These are phyloP conservation scores for Bombylius discolor DNA, from an alignment of 2,888 invertebrate species.

Conservation along the genomic window DNA sequence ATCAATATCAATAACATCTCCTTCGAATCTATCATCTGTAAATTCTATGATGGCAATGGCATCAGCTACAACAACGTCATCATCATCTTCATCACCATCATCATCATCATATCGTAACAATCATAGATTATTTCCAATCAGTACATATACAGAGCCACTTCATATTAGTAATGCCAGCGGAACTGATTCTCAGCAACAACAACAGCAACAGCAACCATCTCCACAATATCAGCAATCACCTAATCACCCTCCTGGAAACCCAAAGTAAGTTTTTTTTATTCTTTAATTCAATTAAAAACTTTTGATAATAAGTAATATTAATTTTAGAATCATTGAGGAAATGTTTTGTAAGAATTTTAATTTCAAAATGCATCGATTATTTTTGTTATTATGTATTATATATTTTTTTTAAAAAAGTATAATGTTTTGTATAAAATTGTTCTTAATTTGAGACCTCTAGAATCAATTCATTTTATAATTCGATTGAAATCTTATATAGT, in stretches of 20 bases:
- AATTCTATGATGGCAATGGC: slow-evolving; percentile 1
- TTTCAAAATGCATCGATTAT: too few relatives aligned
- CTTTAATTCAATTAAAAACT: too few relatives aligned
- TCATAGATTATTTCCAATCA: slow-evolving; percentile 51
- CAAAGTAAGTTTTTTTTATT: background rate
- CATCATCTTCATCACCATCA: slow-evolving; percentile 12
- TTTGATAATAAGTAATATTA: too few relatives aligned
- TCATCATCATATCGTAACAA: slow-evolving; percentile 33
- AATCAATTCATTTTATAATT: too few relatives aligned
- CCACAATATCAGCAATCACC: slow-evolving; percentile 34
- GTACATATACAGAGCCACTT: slow-evolving; percentile 49
- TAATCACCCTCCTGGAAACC: background rate
- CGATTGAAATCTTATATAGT: too few relatives aligned
- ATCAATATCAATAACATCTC: slow-evolving; percentile 10
- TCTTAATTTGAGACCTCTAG: too few relatives aligned
- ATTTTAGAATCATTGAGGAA: too few relatives aligned
- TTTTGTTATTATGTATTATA: too few relatives aligned
- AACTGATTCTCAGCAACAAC: slow-evolving; percentile 22
- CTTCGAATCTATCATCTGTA: slow-evolving; percentile 1
- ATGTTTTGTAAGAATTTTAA: too few relatives aligned
- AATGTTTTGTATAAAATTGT: too few relatives aligned
- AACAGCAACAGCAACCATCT: slow-evolving; percentile 13
- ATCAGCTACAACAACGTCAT: slow-evolving; percentile 18
- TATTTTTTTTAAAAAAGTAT: too few relatives aligned
- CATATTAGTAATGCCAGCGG: slow-evolving; percentile 31